Evolutionary conservation across 2,888 invertebrate species (phyloP), one percentile per base, ranked within the genome.

Genomic region (Chrysolina americana): DNA sequence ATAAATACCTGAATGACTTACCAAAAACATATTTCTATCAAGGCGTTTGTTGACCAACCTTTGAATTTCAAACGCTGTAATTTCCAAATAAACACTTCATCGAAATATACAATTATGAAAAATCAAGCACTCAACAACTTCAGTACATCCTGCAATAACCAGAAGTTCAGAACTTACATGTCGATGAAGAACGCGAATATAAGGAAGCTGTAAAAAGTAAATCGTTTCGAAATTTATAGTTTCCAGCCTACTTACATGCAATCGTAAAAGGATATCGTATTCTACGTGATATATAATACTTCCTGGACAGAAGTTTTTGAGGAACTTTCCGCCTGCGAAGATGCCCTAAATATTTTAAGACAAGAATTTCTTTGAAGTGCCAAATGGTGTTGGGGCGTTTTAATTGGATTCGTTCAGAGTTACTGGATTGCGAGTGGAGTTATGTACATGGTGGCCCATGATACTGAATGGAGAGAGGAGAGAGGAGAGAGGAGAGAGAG

Each of bases 211-310:
- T 59, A 59, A 59, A 28, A 59, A 59, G 59, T 36, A 4, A 28
- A 59, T 59, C 59, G 28, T 36, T 53, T 41, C 36, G 8, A 50
- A 53, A 56, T 41, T 50, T 68, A 53, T 53, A 56, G 59, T 59
- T 53, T 68, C 68, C 68, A 53, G 17, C 41, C 50, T 41, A 53
- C 53, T 36, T 41, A 21, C 66, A 50, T n/a, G 70, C 68, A 76
- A 68, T 53, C 62, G 59, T 68, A 64, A 73, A 72, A 44, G 50
- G 72, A 73, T 64, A 68, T 62, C 70, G 70, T 69, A 68, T 28
- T 53, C 65, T 41, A 71, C 47, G 56, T 13, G 68, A 70, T 44
- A 76, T 73, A 71, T 73, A 71, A 76, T 76, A 73, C 73, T 73
- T 76, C 73, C 76, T 63, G 76, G 47, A n/a, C 48, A 47, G 47